phyloP scores from a whole-genome alignment of 2,797 vertebrate genomes.

The Pangasius larnaudii region DNA sequence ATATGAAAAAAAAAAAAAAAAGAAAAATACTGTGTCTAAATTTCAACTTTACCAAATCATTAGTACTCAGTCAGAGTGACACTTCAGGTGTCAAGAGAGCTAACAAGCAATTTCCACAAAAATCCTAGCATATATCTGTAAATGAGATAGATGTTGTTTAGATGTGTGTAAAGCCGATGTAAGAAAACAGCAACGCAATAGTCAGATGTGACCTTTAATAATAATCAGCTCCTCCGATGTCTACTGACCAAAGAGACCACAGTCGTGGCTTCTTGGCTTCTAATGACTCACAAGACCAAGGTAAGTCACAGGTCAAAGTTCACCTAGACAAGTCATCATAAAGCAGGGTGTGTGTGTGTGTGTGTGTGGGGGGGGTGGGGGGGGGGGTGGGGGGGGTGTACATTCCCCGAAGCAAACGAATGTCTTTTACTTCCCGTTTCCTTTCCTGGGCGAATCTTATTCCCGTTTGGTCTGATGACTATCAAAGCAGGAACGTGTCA shows the following conservation, averaged over 20 bases:
- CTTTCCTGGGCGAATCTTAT: background rate
- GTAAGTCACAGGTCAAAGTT: background rate
- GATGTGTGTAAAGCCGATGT: too few species aligned
- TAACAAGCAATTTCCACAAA: too few species aligned
- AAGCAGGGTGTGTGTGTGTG: background rate
- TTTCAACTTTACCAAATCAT: too few species aligned
- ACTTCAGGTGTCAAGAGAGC: too few species aligned
- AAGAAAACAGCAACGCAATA: too few species aligned
- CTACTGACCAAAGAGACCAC: background rate
- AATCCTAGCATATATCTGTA: too few species aligned
- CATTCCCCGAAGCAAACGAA: background rate
- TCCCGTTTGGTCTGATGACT: background rate
- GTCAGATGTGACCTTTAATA: background rate
- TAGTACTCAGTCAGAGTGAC: too few species aligned
- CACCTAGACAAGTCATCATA: background rate
- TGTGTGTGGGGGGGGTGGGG: too few species aligned
- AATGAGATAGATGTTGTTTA: too few species aligned
- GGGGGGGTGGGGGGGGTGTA: too few species aligned
- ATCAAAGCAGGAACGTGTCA: background rate
- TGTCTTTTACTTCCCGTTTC: background rate
- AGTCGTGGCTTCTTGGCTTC: background rate
- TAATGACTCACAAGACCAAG: background rate
- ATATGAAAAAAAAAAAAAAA: too few species aligned
- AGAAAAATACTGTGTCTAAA: too few species aligned
- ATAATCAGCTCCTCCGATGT: background rate